A percentile compares a stretch with the other conserved stretches of the same genome.
Evolutionary conservation across 2,113 vertebrate species (phyloP).

Genomic region (Ctenodactylus gundi): DNA sequence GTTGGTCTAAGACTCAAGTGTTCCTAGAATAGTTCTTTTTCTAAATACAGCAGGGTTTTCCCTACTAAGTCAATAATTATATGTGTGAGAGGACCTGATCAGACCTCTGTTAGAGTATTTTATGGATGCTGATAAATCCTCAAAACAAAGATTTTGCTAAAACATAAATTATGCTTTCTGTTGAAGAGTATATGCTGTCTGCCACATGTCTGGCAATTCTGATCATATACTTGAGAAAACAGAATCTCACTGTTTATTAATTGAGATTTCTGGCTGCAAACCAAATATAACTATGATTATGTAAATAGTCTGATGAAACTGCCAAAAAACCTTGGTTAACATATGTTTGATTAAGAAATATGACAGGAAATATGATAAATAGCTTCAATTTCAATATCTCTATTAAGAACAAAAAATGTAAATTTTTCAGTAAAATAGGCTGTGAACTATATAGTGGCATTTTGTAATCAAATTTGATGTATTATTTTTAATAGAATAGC

Average conservation of each 20-base stretch:
- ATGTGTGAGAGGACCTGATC: background rate
- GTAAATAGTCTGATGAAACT: conserved; percentile 24
- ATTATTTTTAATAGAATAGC: background rate
- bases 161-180: background rate
- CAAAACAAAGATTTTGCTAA: background rate
- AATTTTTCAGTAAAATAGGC: background rate
- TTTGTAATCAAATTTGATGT: background rate
- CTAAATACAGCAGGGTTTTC: background rate
- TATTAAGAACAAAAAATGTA: background rate
- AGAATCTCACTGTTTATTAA: conserved; percentile 34
- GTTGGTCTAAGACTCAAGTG: background rate
- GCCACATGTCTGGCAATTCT: background rate
- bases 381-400: background rate
- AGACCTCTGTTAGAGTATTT: background rate
- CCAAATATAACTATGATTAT: conserved; percentile 44
- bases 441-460: background rate
- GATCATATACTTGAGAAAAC: background rate
- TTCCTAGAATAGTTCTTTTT: background rate
- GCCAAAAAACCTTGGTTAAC: background rate
- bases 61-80: background rate
- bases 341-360: conserved; percentile 39
- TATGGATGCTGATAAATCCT: background rate
- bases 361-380: conserved; percentile 11
- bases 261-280: conserved; percentile 4
- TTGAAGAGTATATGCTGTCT: background rate